These are phyloP conservation scores for Opisthograptis luteolata DNA, from an alignment of 2,888 invertebrate species.

Conservation along the genomic window DNA sequence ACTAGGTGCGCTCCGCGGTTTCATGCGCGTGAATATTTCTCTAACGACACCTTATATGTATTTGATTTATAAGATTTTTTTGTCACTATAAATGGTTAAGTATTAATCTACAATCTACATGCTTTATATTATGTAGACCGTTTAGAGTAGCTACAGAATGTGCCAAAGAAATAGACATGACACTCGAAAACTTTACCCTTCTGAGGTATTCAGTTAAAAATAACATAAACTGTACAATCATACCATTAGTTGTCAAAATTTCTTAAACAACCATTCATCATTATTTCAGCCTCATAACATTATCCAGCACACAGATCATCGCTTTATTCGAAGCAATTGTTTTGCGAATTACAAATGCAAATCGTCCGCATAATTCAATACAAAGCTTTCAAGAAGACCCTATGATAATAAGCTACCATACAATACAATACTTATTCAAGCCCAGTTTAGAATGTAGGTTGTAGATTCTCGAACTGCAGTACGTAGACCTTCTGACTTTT, in stretches of 20 bases:
- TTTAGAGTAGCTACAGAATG: no score
- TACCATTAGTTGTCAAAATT: not conserved
- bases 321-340: constrained; percentile 20
- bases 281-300: constrained; percentile 8
- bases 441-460: constrained; percentile 55
- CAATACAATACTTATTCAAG: constrained; percentile 68
- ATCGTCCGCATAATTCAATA: constrained; percentile 35
- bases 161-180: no score
- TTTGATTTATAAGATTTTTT: no score
- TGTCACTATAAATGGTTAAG: no score
- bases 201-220: no score
- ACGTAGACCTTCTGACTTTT: not conserved
- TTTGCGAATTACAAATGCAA: constrained; percentile 37
- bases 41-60: no score
- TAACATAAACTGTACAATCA: no score
- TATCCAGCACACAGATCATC: not conserved
- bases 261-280: constrained; percentile 3
- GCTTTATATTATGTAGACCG: no score
- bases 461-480: constrained; percentile 19
- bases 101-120: no score
- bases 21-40: no score
- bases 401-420: constrained; percentile 55
- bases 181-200: no score
- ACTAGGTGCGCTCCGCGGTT: no score
- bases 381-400: constrained; percentile 44